Percentiles rank a stretch among this genome's conserved stretches.
Evolutionary conservation across 2,113 vertebrate genomes (phyloP).

Genomic region (Galeopterus variegatus): DNA sequence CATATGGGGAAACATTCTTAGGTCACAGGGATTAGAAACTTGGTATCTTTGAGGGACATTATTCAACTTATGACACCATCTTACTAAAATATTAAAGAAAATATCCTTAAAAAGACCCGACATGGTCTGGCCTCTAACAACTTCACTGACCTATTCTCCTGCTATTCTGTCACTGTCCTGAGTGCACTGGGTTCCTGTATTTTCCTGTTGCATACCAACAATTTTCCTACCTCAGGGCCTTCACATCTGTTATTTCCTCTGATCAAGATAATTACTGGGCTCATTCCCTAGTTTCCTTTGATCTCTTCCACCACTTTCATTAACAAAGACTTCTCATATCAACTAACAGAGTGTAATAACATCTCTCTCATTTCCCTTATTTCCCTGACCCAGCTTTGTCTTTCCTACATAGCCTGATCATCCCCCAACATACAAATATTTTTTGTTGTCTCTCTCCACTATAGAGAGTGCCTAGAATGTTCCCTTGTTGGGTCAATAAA

Average conservation of each 20-base stretch:
- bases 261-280: not conserved
- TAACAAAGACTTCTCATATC: not conserved
- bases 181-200: rapidly evolving
- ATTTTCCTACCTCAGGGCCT: not conserved
- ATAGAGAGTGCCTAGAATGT: not conserved
- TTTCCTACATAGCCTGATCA: not conserved
- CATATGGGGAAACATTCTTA: not conserved
- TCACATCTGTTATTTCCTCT: not conserved
- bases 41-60: not conserved
- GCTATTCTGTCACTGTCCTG: not conserved
- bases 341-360: not conserved
- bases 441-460: not conserved
- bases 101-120: not conserved
- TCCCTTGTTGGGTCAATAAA: not conserved
- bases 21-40: not conserved
- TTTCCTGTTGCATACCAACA: not conserved
- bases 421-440: not conserved
- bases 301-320: too few relatives aligned
- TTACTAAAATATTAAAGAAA: not conserved
- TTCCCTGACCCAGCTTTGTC: not conserved
- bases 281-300: not conserved
- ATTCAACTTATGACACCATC: not conserved
- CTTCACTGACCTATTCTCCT: not conserved
- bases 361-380: not conserved
- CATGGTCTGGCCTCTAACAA: not conserved